Percentiles rank a stretch among this genome's conserved stretches.
phyloP scores from a whole-genome alignment of 1,140 invertebrate genomes.

The Asobara japonica region DNA sequence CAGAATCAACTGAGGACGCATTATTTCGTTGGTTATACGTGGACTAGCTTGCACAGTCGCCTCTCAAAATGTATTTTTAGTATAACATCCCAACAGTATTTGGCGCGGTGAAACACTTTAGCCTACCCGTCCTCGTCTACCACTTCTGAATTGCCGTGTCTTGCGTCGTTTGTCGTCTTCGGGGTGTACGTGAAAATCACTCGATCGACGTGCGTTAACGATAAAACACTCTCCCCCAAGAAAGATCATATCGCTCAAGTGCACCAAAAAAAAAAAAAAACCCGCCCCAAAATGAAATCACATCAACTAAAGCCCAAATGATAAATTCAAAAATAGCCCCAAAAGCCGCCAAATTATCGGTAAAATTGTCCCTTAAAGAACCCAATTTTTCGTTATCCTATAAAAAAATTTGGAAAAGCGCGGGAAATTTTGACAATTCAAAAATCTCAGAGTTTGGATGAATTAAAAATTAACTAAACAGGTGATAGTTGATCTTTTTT shows the following conservation, averaged over 20 bases:
- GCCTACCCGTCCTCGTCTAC: slow-evolving; percentile 40
- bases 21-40: slow-evolving; percentile 37
- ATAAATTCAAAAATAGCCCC: not conserved
- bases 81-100: slow-evolving; percentile 49
- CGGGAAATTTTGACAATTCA: not conserved
- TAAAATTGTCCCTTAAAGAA: no score
- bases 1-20: slow-evolving; percentile 38
- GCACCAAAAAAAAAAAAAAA: not conserved
- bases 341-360: not conserved
- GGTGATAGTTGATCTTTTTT: not conserved
- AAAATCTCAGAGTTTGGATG: not conserved
- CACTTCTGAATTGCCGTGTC: slow-evolving; percentile 39
- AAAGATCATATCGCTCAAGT: not conserved
- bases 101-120: slow-evolving; percentile 53
- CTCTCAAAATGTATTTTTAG: slow-evolving; percentile 57
- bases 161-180: slow-evolving; percentile 38
- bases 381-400: no score
- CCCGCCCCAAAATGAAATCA: not conserved
- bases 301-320: not conserved
- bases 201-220: not conserved
- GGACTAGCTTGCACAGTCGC: slow-evolving; percentile 21
- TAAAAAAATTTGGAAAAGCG: no score
- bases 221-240: not conserved
- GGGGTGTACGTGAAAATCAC: slow-evolving; percentile 30
- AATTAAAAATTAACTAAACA: no score